Evolutionary conservation across 2,888 invertebrate genomes (phyloP), one percentile per base, ranked within the genome.

Genomic region (Thera obeliscata): DNA sequence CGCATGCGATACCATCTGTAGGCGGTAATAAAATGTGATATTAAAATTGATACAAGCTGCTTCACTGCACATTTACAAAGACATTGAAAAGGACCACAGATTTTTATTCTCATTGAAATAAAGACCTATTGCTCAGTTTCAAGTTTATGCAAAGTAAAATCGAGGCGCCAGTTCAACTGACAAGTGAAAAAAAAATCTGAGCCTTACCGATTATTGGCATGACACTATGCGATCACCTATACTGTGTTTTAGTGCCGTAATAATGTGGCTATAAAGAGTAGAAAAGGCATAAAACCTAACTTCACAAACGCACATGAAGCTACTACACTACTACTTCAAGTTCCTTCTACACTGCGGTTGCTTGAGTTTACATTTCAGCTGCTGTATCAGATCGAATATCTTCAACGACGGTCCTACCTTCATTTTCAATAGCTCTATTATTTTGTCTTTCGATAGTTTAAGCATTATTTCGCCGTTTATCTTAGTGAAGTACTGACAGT

Each of bases 331-430:
- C 66, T 81, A 81, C 67, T 79, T 78, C 74, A 73, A 75, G 65
- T 82, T 88, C 87, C 88, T 73, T 87, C 91, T 93, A 81, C 96
- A 95, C 83, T 96, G 96, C 73, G 96, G 95, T 71, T 96, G 96
- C 87, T 96, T 96, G 72, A 97, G 96, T 94, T 97, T 97, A 87
- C 96, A 96, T 93, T 98, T 98, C 62, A 98, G 94, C 85, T 98
- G 98, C 82, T 98, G 97, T 83, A 99, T 97, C 75, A 99, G 95
- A 93, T 98, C 98, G 84, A 95, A 97, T 80, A 99, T 98, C 94
- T 98, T 98, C 69, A 99, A 89, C 22, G 98, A 98, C 6, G 98
- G 98, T 1, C 98, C 98, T 68, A 99, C 98, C 94, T 98, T 98
- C 95, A 97, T 98, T 76, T 97, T 97, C 36, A 98, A 96, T 72